Evolutionary conservation across 2,797 vertebrate species (phyloP).

Genomic region (Chloroceryle amazona): DNA sequence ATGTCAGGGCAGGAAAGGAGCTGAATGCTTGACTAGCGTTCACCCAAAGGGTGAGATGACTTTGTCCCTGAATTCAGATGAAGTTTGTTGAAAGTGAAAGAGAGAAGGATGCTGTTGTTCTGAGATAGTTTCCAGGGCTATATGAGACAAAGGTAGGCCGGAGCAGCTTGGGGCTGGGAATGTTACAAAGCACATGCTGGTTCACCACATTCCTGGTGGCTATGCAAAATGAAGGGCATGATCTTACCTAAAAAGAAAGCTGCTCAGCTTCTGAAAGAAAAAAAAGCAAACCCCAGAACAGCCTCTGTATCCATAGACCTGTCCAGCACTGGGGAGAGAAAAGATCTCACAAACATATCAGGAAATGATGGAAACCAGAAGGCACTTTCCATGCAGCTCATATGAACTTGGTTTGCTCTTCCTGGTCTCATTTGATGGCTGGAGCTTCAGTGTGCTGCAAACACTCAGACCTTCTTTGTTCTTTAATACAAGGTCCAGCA

Average conservation of each 20-base stretch:
- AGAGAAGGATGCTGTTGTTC: accelerated
- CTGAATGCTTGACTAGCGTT: neutral
- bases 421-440: neutral
- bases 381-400: neutral
- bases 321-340: neutral
- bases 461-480: no score
- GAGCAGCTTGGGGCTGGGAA: neutral
- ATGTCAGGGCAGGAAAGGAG: neutral
- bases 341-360: neutral
- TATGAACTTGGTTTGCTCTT: neutral
- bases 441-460: no score
- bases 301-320: neutral
- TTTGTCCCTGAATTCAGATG: neutral
- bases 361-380: neutral
- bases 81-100: neutral
- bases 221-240: neutral
- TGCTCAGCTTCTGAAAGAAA: neutral
- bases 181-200: accelerated
- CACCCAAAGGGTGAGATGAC: neutral
- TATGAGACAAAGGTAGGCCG: neutral
- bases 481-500: no score
- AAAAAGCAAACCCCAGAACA: neutral
- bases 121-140: neutral
- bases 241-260: neutral
- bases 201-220: neutral